phyloP scores from a whole-genome alignment of 2,113 vertebrate species.

The Muntiacus muntjak region DNA sequence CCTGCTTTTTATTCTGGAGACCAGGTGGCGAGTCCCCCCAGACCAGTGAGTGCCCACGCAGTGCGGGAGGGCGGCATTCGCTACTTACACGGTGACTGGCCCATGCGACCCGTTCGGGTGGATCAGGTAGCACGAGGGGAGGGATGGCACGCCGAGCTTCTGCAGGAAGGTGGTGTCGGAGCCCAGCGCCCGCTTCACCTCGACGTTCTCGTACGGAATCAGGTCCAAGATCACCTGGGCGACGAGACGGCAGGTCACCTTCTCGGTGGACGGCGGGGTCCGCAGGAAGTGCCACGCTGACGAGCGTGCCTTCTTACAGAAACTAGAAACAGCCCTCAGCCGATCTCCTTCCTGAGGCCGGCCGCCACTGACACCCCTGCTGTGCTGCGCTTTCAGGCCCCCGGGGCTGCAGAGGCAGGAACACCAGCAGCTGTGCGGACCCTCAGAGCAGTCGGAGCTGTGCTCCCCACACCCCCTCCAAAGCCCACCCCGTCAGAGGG shows the following conservation, averaged over 20 bases:
- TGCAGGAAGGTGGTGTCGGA: conserved; percentile 83
- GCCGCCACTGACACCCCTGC: accelerated
- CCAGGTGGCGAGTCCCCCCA: accelerated
- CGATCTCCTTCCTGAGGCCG: not conserved
- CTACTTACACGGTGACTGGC: conserved; percentile 85
- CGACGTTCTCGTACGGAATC: conserved; percentile 85
- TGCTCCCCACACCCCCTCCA: not conserved
- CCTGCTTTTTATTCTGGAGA: not conserved
- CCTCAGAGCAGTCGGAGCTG: not conserved
- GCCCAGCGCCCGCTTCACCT: conserved; percentile 83
- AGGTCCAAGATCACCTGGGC: conserved; percentile 92
- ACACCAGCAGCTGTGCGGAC: not conserved
- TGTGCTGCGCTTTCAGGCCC: accelerated
- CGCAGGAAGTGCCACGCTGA: accelerated
- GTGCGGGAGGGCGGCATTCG: accelerated
- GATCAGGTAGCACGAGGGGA: conserved; percentile 89
- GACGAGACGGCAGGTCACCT: not conserved
- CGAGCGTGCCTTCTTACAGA: accelerated
- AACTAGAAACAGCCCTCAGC: accelerated
- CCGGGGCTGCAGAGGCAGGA: accelerated
- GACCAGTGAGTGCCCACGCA: too few species aligned
- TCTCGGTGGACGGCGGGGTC: accelerated
- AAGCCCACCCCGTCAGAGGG: not conserved
- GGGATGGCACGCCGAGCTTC: conserved; percentile 80
- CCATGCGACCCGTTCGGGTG: conserved; percentile 88